phyloP scores from a whole-genome alignment of 1,140 invertebrate genomes.

The Centruroides vittatus region DNA sequence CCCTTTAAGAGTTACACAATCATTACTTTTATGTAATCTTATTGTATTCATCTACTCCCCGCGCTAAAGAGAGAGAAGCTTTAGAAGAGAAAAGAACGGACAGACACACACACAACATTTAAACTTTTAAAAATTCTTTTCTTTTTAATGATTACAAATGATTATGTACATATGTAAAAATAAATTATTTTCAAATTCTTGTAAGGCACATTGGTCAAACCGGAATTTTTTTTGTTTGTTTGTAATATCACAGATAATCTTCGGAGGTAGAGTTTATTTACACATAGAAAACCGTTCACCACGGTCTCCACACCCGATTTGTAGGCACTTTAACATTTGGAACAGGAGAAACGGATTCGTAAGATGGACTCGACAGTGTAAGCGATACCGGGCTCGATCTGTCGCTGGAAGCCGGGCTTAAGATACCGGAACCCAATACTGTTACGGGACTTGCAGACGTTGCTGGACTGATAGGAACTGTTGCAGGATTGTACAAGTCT shows the following conservation, averaged over 20 bases:
- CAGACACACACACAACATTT: too few species aligned
- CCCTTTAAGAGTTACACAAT: too few species aligned
- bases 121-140: too few species aligned
- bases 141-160: too few species aligned
- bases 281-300: not conserved
- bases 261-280: not conserved
- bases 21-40: too few species aligned
- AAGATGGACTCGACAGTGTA: not conserved
- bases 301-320: slow-evolving; percentile 12
- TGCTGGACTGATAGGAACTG: slow-evolving; percentile 8
- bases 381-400: slow-evolving; percentile 11
- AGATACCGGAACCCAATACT: slow-evolving; percentile 16
- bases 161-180: too few species aligned
- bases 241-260: not conserved
- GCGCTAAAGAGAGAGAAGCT: too few species aligned
- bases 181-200: too few species aligned
- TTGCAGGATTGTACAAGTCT: slow-evolving; percentile 1
- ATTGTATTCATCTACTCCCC: too few species aligned
- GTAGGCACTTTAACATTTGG: not conserved
- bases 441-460: slow-evolving; percentile 3
- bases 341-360: not conserved
- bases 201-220: too few species aligned
- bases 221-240: too few species aligned
- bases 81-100: too few species aligned
- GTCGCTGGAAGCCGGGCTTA: slow-evolving; percentile 16